Base-by-base conservation (phyloP, 2,113 vertebrate genomes). In the Tragelaphus scriptus region DNA sequence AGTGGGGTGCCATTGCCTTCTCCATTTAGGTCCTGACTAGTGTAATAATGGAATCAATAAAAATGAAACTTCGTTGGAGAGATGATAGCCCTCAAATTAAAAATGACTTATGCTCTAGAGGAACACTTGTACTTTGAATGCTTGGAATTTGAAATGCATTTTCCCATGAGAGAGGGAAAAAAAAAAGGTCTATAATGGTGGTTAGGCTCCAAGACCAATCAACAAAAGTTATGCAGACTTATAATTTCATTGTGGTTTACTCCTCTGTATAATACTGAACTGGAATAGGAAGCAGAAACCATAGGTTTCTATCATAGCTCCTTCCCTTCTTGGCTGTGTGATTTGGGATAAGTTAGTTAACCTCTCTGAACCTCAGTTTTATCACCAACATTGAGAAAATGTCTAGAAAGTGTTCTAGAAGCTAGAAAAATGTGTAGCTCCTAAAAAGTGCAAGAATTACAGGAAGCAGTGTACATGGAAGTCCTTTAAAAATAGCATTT, bases 191-290 rank as follows among this genome's bases (percentile, higher is more conserved):
- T 96, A 77, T 96, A 98, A 82, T 87, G 86, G 77, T 96, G 92
- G 81, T 95, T 97, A 96, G 92, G 88, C 77, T 96, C 53, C 16
- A 97, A 95, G 56, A 63, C 51, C 81, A 79, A 88, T 61, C 71
- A 96, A 89, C 68, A 59, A 30, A 94, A 94, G n/a, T 94, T 95
- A 12, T 91, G 88, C 4, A 94, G 88, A 88, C 91, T 40, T 95
- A 17, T 97, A 94, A 97, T 98, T 98, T 97, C 61, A 84, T 0
- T 94, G 97, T 82, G 97, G 96, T 61, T 81, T 94, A 32, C 44
- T 88, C 40, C 49, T 95, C 88, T 84, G 1, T 59, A 75, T 85
- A 81, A 92, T 85, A 56, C 85, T 85, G 81, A 97, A 90, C 59
- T 88, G 55, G 91, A 92, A 82, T 0, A 0, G 55, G 94, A 96